phyloP scores from a whole-genome alignment of 2,113 vertebrate genomes.

The Rhea americana region DNA sequence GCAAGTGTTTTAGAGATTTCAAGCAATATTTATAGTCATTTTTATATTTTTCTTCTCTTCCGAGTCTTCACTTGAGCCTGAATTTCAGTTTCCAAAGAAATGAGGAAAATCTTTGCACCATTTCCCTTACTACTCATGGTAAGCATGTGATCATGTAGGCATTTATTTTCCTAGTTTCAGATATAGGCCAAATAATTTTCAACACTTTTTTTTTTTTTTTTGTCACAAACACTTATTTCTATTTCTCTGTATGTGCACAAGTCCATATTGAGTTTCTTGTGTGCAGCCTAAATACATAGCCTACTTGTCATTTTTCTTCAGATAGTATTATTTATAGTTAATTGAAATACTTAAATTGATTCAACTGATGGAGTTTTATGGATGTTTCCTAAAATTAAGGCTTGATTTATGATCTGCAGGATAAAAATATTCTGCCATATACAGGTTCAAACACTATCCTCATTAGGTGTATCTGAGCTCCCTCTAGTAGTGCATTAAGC shows the following conservation, averaged over 20 bases:
- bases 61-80: background rate
- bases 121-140: background rate
- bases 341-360: background rate
- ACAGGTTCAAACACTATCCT: background rate
- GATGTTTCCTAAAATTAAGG: background rate
- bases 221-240: background rate
- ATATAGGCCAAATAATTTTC: background rate
- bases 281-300: background rate
- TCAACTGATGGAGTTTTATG: background rate
- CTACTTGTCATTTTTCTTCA: background rate
- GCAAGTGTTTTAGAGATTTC: background rate
- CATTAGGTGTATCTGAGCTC: conserved; percentile 27
- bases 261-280: background rate
- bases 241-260: background rate
- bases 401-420: background rate
- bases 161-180: background rate
- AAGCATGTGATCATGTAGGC: background rate
- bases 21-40: background rate
- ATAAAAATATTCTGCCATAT: background rate
- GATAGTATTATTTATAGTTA: background rate
- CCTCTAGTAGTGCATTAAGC: conserved; percentile 51
- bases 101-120: background rate
- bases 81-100: background rate
- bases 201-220: background rate
- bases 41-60: background rate